Conservation (phyloP, 2,113 vertebrate genomes). For the Pterocles burchelli region DNA sequence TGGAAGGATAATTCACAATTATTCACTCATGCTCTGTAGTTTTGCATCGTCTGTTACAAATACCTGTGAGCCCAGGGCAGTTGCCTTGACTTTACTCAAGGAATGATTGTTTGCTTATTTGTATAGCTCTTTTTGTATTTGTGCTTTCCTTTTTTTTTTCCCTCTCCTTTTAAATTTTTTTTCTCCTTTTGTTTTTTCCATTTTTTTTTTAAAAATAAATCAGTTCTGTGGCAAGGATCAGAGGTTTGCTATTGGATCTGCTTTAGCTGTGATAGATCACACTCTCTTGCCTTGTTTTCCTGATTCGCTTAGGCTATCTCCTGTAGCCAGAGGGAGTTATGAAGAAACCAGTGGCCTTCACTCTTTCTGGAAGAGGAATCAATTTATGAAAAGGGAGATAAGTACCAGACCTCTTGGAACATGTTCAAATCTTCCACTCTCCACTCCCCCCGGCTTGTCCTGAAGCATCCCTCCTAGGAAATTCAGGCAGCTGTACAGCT, state of each 20-base stretch:
- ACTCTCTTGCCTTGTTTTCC: background rate
- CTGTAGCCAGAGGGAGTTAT: background rate
- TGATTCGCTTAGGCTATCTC: background rate
- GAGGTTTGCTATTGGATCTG: background rate
- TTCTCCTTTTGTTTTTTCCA: background rate
- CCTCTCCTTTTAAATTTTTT: background rate
- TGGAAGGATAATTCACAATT: background rate
- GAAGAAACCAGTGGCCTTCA: background rate
- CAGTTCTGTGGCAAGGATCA: background rate
- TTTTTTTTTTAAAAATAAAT: background rate
- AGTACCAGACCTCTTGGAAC: background rate
- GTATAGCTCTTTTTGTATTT: background rate
- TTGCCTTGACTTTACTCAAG: constrained; percentile 17
- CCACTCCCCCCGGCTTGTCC: background rate
- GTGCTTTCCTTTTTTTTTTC: background rate
- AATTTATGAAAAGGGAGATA: constrained; percentile 2
- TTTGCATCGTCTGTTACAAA: background rate
- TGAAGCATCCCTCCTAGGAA: background rate
- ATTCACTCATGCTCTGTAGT: background rate
- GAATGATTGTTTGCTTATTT: background rate
- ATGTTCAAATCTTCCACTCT: background rate
- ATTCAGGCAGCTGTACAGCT: background rate
- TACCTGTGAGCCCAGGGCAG: background rate
- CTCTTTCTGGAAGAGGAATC: background rate
- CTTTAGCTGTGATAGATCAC: background rate